Evolutionary conservation across 2,888 invertebrate species (phyloP), one percentile per base, ranked within the genome.

Genomic region (Scaptodrosophila latifasciaeformis): DNA sequence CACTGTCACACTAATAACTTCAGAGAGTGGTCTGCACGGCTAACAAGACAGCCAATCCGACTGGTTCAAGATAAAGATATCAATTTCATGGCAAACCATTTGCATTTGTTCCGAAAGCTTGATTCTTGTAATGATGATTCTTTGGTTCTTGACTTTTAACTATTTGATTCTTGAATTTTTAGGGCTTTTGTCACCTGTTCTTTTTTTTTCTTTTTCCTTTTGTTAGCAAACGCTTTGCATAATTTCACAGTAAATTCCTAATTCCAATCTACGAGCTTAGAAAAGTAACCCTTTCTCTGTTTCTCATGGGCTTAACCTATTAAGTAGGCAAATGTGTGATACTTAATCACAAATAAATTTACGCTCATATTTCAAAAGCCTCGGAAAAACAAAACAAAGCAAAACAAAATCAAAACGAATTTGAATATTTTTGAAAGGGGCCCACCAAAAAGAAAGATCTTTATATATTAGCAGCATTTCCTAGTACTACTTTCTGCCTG

Each of bases 171-270:
- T 17, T 40, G 40, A 21, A 56, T 65, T 70, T 62, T 58, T 66
- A 42, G 54, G 29, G 48, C 51, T 62, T 79, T 76, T 75, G 70
- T 76, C 79, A 75, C 79, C n/a, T n/a, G n/a, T n/a, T n/a, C n/a
- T n/a, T n/a, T n/a, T n/a, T n/a, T n/a, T n/a, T n/a, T n/a, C n/a
- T n/a, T n/a, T 76, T 72, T 75, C 68, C 43, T 64, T 72, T 65
- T 70, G 70, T 74, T 74, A 67, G 62, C 59, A 50, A n/a, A 46
- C 56, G 59, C 76, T 75, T 75, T 79, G 70, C 75, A 75, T 75
- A 79, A 76, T 79, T 76, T 79, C 77, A 72, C 70, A 79, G 79
- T 75, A 79, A 79, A 75, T 75, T 79, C 56, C 57, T 62, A 68
- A 75, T 67, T 68, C 60, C 45, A 64, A 66, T 67, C 70, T 66